Conservation (phyloP, 2,113 vertebrate genomes). For the Rousettus leschenaultii region DNA sequence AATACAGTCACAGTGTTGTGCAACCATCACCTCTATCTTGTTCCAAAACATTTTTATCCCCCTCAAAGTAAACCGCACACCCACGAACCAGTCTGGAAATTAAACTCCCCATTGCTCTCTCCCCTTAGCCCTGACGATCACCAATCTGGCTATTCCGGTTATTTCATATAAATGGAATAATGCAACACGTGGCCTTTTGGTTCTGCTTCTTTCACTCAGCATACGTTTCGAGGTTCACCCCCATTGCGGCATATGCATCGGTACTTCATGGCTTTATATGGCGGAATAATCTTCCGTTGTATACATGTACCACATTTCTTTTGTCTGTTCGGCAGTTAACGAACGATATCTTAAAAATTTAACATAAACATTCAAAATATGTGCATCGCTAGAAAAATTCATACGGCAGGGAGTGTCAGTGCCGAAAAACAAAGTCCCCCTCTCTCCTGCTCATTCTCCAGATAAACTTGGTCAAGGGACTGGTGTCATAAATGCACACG, state of each 20-base stretch:
- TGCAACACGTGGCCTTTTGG: accelerated
- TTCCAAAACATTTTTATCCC: neutral
- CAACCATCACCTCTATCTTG: neutral
- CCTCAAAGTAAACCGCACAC: neutral
- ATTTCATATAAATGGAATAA: neutral
- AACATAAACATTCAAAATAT: neutral
- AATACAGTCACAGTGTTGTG: neutral
- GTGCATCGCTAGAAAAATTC: neutral
- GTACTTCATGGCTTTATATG: neutral
- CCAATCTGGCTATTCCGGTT: neutral
- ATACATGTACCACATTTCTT: neutral
- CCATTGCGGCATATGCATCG: accelerated
- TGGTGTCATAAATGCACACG: neutral
- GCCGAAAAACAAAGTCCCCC: neutral
- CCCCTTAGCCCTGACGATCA: too few relatives aligned
- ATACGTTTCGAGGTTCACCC: neutral
- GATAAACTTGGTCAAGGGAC: neutral
- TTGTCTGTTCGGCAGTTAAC: neutral
- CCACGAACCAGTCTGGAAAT: neutral
- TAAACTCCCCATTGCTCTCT: neutral
- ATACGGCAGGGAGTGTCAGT: neutral
- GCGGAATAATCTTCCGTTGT: neutral
- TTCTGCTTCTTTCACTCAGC: neutral
- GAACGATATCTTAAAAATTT: neutral
- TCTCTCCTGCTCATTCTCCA: neutral